Percentiles rank a stretch among this genome's conserved stretches.
Conservation (phyloP, 2,113 vertebrate genomes). For the Hippocampus comes region DNA sequence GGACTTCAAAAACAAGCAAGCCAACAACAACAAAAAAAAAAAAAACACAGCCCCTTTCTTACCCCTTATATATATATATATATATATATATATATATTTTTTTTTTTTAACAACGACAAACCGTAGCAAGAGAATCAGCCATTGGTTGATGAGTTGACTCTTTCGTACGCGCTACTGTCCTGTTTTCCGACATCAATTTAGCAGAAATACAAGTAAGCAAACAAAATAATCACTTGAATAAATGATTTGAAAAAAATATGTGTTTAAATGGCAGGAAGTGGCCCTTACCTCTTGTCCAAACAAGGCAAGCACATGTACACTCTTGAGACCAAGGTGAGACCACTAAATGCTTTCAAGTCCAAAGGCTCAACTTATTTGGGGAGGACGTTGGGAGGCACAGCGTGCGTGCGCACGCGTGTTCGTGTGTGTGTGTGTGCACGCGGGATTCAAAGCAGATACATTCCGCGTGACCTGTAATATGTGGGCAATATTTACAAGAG, state of each 20-base stretch:
- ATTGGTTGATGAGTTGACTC: neutral
- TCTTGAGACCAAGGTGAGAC: constrained; percentile 7
- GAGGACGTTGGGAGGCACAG: constrained; percentile 24
- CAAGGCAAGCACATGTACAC: constrained; percentile 14
- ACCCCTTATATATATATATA: too few species aligned
- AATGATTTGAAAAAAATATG: neutral
- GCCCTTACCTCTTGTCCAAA: constrained; percentile 46
- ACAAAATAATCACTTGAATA: constrained; percentile 12
- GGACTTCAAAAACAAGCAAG: neutral
- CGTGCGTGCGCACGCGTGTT: constrained; percentile 21
- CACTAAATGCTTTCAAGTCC: constrained; percentile 43
- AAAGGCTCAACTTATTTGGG: constrained; percentile 54
- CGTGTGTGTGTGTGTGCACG: constrained; percentile 16
- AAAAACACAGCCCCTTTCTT: too few species aligned
- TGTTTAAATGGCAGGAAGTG: neutral
- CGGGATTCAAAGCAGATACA: constrained; percentile 13
- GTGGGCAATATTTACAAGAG: neutral
- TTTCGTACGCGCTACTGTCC: neutral
- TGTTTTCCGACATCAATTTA: neutral
- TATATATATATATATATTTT: too few species aligned
- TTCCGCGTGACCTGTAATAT: neutral
- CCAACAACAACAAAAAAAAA: too few species aligned
- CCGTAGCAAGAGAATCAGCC: neutral
- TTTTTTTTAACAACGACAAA: too few species aligned
- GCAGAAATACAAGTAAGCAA: constrained; percentile 3